A percentile compares a stretch with the other conserved stretches of the same genome.
Conservation (phyloP, 2,113 vertebrate genomes). For the Erpornis zantholeuca region DNA sequence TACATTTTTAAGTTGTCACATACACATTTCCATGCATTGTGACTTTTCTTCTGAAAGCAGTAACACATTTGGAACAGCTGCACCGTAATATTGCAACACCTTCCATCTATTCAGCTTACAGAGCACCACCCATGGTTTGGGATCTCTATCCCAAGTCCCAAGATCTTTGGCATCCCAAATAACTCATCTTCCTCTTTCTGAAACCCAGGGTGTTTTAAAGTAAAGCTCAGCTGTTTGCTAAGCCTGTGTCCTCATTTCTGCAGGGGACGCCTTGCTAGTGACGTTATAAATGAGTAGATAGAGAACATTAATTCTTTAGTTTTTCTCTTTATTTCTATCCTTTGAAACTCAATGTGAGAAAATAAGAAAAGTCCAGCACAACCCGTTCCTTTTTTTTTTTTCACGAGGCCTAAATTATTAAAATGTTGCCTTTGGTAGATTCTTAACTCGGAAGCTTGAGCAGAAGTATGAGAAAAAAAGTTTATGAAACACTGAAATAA, state of each 20-base stretch:
- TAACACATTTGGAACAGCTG: background rate
- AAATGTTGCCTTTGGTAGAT: background rate
- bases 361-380: background rate
- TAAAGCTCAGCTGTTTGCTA: background rate
- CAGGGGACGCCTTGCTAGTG: background rate
- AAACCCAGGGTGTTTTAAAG: background rate
- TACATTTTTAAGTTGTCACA: background rate
- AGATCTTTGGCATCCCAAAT: background rate
- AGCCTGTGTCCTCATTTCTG: background rate
- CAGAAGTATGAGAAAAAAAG: background rate
- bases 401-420: background rate
- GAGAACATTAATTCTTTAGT: background rate
- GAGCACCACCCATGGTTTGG: background rate
- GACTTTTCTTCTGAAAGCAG: background rate
- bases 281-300: accelerated
- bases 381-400: background rate
- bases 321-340: background rate
- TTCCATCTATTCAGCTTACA: background rate
- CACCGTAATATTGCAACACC: background rate
- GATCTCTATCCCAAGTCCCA: background rate
- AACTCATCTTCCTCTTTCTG: background rate
- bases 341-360: background rate
- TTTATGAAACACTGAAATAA: background rate
- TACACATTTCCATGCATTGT: background rate
- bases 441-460: background rate